phyloP scores from a whole-genome alignment of 2,888 invertebrate genomes.

The Pardosa pseudoannulata region DNA sequence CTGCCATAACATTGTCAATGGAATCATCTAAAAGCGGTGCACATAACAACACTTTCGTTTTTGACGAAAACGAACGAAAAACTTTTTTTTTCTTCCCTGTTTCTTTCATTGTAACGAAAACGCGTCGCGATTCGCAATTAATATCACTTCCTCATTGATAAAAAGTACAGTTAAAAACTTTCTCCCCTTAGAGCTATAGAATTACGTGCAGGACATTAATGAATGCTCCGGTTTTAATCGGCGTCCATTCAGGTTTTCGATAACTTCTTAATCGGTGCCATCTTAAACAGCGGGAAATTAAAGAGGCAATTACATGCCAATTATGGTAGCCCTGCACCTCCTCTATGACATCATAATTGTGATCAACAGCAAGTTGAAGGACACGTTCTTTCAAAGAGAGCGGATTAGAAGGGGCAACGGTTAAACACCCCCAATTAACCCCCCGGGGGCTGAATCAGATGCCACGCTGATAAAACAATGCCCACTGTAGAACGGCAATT shows the following conservation, averaged over 20 bases:
- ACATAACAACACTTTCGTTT: too few relatives aligned
- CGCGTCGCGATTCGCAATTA: too few relatives aligned
- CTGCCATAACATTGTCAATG: too few relatives aligned
- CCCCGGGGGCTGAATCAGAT: slow-evolving; percentile 59
- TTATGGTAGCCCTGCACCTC: slow-evolving; percentile 44
- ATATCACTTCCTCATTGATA: too few relatives aligned
- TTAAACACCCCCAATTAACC: slow-evolving; percentile 69
- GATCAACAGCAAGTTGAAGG: slow-evolving; percentile 55
- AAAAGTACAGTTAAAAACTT: too few relatives aligned
- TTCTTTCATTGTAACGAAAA: too few relatives aligned
- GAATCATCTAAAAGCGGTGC: too few relatives aligned
- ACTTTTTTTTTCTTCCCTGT: too few relatives aligned
- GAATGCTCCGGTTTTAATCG: neutral
- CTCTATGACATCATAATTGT: slow-evolving; percentile 66
- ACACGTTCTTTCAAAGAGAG: slow-evolving; percentile 54
- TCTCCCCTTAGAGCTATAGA: neutral
- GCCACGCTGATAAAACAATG: slow-evolving; percentile 45
- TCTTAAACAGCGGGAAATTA: slow-evolving; percentile 28
- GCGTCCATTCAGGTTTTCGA: neutral
- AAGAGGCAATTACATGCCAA: slow-evolving; percentile 52
- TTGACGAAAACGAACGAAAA: too few relatives aligned
- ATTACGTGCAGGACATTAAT: neutral
- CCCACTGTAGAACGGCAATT: slow-evolving; percentile 35
- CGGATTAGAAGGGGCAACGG: slow-evolving; percentile 63
- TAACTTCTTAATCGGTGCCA: neutral